Evolutionary conservation across 2,797 vertebrate genomes (phyloP), one percentile per base, ranked within the genome.

Genomic region (Gallinago stenura): DNA sequence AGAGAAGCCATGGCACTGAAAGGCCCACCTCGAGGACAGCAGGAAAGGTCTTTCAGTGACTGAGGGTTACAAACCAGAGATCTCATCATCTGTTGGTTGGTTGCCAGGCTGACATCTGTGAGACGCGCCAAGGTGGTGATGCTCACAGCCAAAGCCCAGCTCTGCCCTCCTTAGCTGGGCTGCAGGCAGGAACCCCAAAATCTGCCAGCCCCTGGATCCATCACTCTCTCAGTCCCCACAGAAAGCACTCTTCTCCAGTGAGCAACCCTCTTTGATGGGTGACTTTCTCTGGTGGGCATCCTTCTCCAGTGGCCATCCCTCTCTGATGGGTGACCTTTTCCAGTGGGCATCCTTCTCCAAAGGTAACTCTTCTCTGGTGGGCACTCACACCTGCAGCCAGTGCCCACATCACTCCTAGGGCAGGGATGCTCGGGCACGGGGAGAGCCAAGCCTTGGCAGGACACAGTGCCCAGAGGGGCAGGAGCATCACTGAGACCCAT

Each of bases 1-100:
- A 15, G 43, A 26, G 35, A 35, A 37, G 10, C 18, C 13, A 16
- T 25, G 37, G 10, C 43, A 26, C 5, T 28, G 58, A 39, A 48
- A 39, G 0, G 0, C 12, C 28, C 28, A 2, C 2, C 3, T 28
- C 2, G 1, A 53, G 65, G 50, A 33, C 12, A 68, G 37, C 30
- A 4, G 43, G 60, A 62, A 6, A 37, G 6, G 26, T 10, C 12
- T 26, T 7, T 7, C 21, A 14, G 45, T 17, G 37, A 12, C 50
- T 69, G 13, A 7, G 54, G 24, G 13, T 12, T 22, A 30, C 45
- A 22, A 43, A 69, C 17, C 28, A 22, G 6, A 18, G 1, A 39
- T 11, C 22, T 26, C 4, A 2, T 20, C 5, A 26, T 7, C 61
- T 37, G 31, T 11, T 9, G 9, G 31, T 50, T 4, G 37, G 21